Base-by-base conservation (phyloP, 2,113 vertebrate genomes). In the Brachyistius frenatus region DNA sequence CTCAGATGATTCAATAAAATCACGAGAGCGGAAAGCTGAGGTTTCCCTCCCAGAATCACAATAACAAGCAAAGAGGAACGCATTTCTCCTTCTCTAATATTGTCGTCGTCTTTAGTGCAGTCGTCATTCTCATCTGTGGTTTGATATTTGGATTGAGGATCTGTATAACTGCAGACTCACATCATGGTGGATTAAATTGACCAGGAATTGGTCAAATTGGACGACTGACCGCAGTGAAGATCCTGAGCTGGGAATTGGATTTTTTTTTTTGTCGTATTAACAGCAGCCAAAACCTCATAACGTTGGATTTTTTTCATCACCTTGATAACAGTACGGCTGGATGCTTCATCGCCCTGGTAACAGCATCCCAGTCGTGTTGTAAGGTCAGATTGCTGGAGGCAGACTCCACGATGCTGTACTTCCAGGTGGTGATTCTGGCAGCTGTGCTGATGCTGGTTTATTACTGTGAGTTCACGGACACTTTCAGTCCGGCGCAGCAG, bases 401-500 rank as follows among this genome's bases (percentile, higher is more conserved):
- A 50, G 31, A 65, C 6, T 46, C 9, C 36, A 87, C 72, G 93
- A 97, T 97, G 97, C 94, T 98, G 82, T 98, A 97, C 93, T 97
- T 97, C 92, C 96, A 98, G 96, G 92, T 96, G 95, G 96, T 97
- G 92, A 97, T 98, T 85, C 94, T 97, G 94, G 95, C 96, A 67
- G 96, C 95, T 73, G 94, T 95, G 30, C 93, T 96, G 85, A 97
- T 97, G 96, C 93, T 98, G 94, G 96, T 96, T 35, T 97, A 97
- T 87, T 97, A 97, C 91, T 97, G 96, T 86, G 96, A 98, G 90
- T 98, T 97, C 93, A 97, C 96, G 1, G 97, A 97, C 93, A 98
- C 96, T 55, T 98, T 98, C 94, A 84, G 93, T 55, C 96, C 97
- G 65, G 95, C 95, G 82, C 91, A 96, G 81, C 97, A 97, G 89